Evolutionary conservation across 2,888 invertebrate species (phyloP).

Genomic region (Sinelater perroti): DNA sequence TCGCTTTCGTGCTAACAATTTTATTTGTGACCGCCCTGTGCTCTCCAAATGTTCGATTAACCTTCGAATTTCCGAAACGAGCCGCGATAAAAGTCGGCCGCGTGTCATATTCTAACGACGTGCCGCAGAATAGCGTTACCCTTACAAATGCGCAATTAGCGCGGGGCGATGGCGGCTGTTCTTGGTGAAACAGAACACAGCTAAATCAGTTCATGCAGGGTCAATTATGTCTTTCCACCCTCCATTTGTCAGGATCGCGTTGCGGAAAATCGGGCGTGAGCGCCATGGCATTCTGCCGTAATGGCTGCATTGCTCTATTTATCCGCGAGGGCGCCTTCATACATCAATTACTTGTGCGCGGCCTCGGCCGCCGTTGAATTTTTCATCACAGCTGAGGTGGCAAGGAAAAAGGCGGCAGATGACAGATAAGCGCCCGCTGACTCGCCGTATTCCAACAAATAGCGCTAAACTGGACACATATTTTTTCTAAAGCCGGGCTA

Average conservation of each 20-base stretch:
- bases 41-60: too few relatives aligned
- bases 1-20: too few relatives aligned
- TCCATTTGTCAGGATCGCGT: conserved; percentile 37
- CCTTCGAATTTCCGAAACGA: too few relatives aligned
- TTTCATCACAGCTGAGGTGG: conserved; percentile 3
- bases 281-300: conserved; percentile 10
- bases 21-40: too few relatives aligned
- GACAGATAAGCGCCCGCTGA: too few relatives aligned
- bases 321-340: conserved; percentile 10
- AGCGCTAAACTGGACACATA: too few relatives aligned
- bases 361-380: conserved; percentile 12
- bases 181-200: conserved; percentile 36
- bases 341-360: conserved; percentile 16
- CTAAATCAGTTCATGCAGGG: conserved; percentile 36
- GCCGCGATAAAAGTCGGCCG: conserved; percentile 21
- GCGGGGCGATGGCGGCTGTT: conserved; percentile 31
- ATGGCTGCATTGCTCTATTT: conserved; percentile 17
- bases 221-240: conserved; percentile 36
- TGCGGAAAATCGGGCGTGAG: conserved; percentile 29
- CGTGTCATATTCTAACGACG: conserved; percentile 23
- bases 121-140: conserved; percentile 40
- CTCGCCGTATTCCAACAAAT: too few relatives aligned
- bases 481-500: too few relatives aligned
- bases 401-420: too few relatives aligned
- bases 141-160: conserved; percentile 43